These are phyloP conservation scores for Apolygus lucorum DNA, from an alignment of 1,140 invertebrate genomes.

Conservation along the genomic window DNA sequence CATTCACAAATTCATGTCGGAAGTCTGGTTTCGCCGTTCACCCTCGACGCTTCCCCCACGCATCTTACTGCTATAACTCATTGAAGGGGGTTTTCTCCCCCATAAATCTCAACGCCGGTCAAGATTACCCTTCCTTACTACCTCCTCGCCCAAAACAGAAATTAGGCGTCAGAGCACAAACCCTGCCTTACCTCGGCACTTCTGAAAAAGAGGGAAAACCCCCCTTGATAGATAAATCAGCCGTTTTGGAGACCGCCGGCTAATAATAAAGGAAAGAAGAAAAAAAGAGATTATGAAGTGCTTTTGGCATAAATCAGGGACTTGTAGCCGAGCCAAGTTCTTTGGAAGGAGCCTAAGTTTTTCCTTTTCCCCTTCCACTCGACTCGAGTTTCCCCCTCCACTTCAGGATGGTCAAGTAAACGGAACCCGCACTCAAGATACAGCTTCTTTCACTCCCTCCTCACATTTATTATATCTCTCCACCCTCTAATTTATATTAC, in stretches of 20 bases:
- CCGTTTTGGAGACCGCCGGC: too few species aligned
- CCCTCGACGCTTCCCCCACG: background rate
- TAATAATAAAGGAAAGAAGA: background rate
- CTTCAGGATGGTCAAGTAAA: conserved; percentile 13
- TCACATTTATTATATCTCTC: too few species aligned
- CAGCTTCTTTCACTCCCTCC: background rate
- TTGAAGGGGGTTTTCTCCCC: background rate
- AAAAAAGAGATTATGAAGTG: conserved; percentile 6
- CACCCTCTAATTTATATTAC: conserved; percentile 1
- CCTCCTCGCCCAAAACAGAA: background rate
- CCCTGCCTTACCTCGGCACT: too few species aligned
- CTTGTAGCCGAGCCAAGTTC: conserved; percentile 7
- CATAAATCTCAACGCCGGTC: background rate
- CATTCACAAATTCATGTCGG: too few species aligned
- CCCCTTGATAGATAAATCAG: too few species aligned
- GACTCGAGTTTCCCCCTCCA: too few species aligned
- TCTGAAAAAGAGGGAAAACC: too few species aligned
- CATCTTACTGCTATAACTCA: background rate
- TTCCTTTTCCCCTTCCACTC: background rate
- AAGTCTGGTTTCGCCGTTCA: too few species aligned
- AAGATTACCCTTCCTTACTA: background rate
- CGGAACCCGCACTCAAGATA: background rate
- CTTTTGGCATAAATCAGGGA: conserved; percentile 6
- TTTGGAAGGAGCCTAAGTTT: background rate
- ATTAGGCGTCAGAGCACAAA: background rate